phyloP scores from a whole-genome alignment of 2,113 vertebrate genomes.

The Jacana jacana region DNA sequence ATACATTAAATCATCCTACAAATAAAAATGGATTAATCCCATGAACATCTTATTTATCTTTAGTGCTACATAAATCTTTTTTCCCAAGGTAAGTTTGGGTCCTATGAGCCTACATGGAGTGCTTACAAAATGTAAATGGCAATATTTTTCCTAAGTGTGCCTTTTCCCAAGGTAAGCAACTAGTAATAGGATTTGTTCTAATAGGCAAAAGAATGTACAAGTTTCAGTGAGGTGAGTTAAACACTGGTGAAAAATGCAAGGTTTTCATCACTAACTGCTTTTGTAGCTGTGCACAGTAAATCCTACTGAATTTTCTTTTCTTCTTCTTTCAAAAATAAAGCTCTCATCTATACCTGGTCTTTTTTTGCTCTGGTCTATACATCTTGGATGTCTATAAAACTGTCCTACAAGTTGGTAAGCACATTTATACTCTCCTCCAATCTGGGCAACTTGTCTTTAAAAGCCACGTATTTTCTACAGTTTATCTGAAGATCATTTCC shows the following conservation, averaged over 20 bases:
- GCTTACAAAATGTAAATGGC: neutral
- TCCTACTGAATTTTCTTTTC: neutral
- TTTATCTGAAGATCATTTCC: neutral
- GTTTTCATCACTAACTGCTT: neutral
- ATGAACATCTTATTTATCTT: neutral
- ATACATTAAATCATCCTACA: neutral
- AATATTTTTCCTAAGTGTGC: neutral
- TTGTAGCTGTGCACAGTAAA: neutral
- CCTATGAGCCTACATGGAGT: neutral
- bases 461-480: neutral
- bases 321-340: neutral
- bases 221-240: neutral
- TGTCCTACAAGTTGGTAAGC: neutral
- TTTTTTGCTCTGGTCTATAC: neutral
- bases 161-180: neutral
- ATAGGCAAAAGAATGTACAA: neutral
- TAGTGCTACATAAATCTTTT: neutral
- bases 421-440: neutral
- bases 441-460: neutral
- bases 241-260: neutral
- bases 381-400: neutral
- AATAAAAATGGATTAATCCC: neutral
- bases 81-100: neutral
- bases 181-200: neutral
- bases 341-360: neutral